Conservation (phyloP, 2,888 invertebrate genomes). For the Agrochola lota region DNA sequence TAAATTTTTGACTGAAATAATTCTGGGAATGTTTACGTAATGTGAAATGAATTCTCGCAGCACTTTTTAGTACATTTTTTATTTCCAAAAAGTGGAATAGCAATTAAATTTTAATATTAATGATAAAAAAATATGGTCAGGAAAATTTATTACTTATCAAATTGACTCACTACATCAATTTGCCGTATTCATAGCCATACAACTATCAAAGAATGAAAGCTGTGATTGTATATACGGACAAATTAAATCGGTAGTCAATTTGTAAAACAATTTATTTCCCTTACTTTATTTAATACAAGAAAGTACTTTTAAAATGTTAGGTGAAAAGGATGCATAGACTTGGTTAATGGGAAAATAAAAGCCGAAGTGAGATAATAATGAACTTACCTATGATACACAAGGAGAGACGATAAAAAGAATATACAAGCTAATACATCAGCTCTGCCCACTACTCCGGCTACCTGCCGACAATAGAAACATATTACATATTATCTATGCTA, state of each 20-base stretch:
- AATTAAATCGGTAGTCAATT: background rate
- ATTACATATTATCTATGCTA: slow-evolving; percentile 1
- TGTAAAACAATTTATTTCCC: background rate
- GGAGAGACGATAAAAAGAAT: slow-evolving; percentile 95
- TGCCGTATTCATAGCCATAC: background rate
- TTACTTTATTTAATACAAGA: background rate
- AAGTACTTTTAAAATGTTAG: background rate
- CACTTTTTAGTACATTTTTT: background rate
- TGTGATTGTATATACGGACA: no score
- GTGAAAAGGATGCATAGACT: background rate
- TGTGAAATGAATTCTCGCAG: background rate
- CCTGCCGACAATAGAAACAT: slow-evolving; percentile 88
- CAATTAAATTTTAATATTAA: background rate
- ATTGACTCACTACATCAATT: background rate
- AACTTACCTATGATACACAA: slow-evolving; percentile 95
- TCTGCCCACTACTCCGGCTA: slow-evolving; percentile 96
- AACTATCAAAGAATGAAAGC: background rate
- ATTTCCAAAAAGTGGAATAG: background rate
- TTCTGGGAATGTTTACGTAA: background rate
- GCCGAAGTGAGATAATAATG: background rate
- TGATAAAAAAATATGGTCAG: background rate
- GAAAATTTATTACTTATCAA: no score
- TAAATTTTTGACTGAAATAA: slow-evolving; percentile 17
- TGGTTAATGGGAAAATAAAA: background rate
- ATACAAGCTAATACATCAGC: slow-evolving; percentile 96